phyloP scores from a whole-genome alignment of 2,113 vertebrate species.

The Chamaea fasciata region DNA sequence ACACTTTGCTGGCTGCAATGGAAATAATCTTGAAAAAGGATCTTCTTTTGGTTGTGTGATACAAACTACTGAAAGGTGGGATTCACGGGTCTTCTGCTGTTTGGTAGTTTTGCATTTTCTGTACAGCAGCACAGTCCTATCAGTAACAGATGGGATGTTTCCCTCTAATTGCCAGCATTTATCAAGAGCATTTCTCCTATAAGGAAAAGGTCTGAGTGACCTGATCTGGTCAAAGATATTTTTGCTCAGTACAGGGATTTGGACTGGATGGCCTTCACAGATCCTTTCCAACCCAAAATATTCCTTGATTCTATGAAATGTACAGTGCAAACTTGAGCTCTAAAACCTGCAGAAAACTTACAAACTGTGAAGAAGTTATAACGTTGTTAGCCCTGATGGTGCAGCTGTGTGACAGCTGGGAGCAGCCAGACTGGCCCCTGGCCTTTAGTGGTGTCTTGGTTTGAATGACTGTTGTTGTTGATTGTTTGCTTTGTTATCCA shows the following conservation, averaged over 20 bases:
- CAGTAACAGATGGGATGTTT: neutral
- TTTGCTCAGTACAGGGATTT: rapidly evolving
- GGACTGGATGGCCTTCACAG: neutral
- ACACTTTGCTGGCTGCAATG: neutral
- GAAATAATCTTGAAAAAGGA: neutral
- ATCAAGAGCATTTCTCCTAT: neutral
- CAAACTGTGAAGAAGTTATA: neutral
- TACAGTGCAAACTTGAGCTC: neutral
- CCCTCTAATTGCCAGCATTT: neutral
- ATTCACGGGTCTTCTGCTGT: neutral
- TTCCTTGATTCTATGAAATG: neutral
- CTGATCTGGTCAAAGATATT: neutral
- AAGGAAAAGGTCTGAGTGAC: neutral
- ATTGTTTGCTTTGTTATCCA: too few species aligned
- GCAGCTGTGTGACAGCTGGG: neutral
- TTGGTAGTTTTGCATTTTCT: neutral
- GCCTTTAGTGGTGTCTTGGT: neutral
- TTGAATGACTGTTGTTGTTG: neutral
- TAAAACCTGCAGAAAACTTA: neutral
- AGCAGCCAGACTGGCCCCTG: neutral
- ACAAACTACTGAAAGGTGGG: neutral
- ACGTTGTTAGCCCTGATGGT: rapidly evolving
- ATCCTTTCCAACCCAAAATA: neutral
- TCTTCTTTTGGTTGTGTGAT: neutral
- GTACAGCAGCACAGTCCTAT: neutral